Base-by-base conservation (phyloP, 2,888 invertebrate genomes). In the Scaptomyza polygonia region DNA sequence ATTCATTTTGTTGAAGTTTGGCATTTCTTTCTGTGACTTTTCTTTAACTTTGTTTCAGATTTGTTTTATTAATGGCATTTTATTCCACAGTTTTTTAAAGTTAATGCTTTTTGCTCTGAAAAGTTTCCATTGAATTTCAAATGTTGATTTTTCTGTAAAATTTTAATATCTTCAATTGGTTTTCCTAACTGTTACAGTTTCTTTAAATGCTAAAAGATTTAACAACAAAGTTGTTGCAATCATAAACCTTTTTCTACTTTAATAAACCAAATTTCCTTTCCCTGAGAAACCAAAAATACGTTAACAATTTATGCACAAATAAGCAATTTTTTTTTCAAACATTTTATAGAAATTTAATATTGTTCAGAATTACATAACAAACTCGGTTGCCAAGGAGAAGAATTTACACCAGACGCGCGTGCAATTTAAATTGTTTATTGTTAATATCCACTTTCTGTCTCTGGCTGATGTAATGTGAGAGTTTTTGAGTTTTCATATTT, bases 261-360 rank as follows among this genome's bases (percentile, higher is more conserved):
- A n/a, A 21, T 21, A 21, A 21, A 2, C 21, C 21, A 21, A 21
- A 21, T 21, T 21, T 0, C 21, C 4, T 4, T 21, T 21, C 5
- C 25, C 25, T 25, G 25, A 25, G 25, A 25, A 25, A 25, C 4
- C 1, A 25, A 25, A 25, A 4, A 25, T 25, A 5, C 25, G 25
- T 25, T 25, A 5, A 25, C 5, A 25, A 25, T 25, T 25, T 25
- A 5, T 12, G 67, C 79, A 68, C 63, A 68, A 40, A 44, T 40
- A 54, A 57, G 69, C 59, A 58, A 58, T 48, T 8, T 45, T 63
- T 53, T 45, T 58, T 9, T 45, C 43, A 51, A 57, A 32, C 47
- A 25, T 66, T 73, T 52, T 3, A 62, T 63, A 70, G 73, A 86
- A 86, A 80, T 58, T 51, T 21, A 68, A 79, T 73, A 72, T 68